These are phyloP conservation scores for Cassiopea xamachana DNA, from an alignment of 30 jellyfish, hydroid and myxozoan genomes.

Conservation along the genomic window DNA sequence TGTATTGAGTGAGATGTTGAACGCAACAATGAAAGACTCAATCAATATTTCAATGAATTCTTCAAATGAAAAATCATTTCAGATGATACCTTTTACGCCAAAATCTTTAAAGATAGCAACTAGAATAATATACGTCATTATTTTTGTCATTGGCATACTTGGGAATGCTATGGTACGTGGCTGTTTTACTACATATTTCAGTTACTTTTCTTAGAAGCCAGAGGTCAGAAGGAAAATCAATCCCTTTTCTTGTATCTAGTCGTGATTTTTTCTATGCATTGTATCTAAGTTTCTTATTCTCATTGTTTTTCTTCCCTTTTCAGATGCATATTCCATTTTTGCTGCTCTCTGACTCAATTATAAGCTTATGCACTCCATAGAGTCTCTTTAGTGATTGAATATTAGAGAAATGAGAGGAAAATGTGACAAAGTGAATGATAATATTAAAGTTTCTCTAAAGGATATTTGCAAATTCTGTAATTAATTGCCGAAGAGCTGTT, in stretches of 20 bases:
- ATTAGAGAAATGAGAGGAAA: no score
- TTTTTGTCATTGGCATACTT: conserved; percentile 72
- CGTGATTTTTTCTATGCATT: no score
- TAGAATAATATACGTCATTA: conserved; percentile 46
- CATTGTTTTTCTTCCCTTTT: no score
- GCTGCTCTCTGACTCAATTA: no score
- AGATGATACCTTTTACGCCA: conserved; percentile 21
- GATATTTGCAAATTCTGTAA: no score
- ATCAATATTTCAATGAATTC: neutral
- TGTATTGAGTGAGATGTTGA: neutral
- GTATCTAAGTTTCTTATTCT: no score
- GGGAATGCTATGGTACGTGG: conserved; percentile 74
- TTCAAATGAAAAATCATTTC: neutral
- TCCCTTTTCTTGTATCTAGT: neutral
- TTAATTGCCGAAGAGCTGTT: no score
- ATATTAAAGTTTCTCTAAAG: no score
- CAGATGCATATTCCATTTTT: no score
- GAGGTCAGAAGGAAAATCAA: neutral
- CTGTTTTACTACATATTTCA: neutral
- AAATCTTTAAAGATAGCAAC: conserved; percentile 42
- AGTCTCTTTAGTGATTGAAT: no score
- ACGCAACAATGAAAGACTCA: conserved; percentile 7
- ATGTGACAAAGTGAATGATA: no score
- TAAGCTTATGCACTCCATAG: no score
- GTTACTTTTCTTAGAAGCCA: neutral